Evolutionary conservation across 2,797 vertebrate genomes (phyloP), one percentile per base, ranked within the genome.

Genomic region (Rhinella marina): DNA sequence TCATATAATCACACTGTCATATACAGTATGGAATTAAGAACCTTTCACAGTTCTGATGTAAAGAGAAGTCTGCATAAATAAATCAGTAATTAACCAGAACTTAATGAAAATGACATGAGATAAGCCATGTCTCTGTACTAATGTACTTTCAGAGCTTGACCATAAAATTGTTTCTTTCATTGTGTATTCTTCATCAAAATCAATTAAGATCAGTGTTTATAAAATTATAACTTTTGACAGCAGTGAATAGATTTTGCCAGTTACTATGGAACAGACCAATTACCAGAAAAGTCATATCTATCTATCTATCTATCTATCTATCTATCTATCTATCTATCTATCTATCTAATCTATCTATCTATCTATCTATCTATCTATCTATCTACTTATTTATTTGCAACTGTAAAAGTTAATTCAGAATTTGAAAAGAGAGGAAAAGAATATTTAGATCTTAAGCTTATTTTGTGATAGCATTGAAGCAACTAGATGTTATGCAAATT

Each of bases 401-500:
- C 66, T 90, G 89, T 93, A 91, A 93, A 92, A 87, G 17, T 32
- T 64, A 25, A 90, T 52, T 91, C 87, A 90, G 91, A 82, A 87
- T 89, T 90, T 91, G 90, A 92, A 92, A 90, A 90, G 82, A 32
- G 32, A n/a, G 87, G 91, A 91, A 92, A 92, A 90, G 91, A 92
- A 14, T 90, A 17, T 90, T 12, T 0, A 21, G 90, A 64, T 90
- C 78, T 91, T 92, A 91, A 92, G 88, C 77, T 81, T 91, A 91
- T 90, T 92, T 93, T 93, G 89, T 90, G 83, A 87, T 90, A 90
- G 86, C 81, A 91, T 89, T 91, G 93, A 93, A 93, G 88, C 88
- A 92, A 94, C 94, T 91, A 93, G 86, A 91, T 92, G 91, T 27
- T 86, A 90, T 87, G 76, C 90, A 93, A 93, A 93, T 94, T 93